Conservation (phyloP, 2,888 invertebrate genomes). For the Eutolmus rufibarbis region DNA sequence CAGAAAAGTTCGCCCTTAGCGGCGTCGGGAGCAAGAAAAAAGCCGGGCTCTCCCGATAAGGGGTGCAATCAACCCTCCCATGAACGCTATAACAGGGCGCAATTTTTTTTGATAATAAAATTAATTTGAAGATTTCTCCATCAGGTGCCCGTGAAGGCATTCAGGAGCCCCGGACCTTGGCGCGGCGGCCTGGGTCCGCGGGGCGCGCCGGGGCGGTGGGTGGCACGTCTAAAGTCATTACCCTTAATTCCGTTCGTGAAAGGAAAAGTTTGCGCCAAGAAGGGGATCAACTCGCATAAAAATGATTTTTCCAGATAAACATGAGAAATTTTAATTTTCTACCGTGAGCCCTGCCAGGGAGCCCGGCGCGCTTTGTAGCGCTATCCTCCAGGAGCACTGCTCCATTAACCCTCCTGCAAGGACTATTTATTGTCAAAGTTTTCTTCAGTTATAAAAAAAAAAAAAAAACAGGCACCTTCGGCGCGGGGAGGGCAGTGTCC, state of each 20-base stretch:
- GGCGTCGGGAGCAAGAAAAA: background rate
- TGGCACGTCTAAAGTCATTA: constrained; percentile 32
- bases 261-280: constrained; percentile 19
- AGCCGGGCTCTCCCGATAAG: background rate
- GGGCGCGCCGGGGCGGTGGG: background rate
- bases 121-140: constrained; percentile 40
- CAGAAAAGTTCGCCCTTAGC: constrained; percentile 25
- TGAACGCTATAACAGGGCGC: background rate
- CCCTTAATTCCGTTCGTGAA: constrained; percentile 33
- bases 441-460: constrained; percentile 31
- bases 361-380: background rate
- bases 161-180: background rate
- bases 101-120: constrained; percentile 27
- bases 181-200: background rate
- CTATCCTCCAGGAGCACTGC: background rate
- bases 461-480: too few species aligned
- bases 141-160: constrained; percentile 22
- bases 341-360: background rate
- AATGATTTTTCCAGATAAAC: constrained; percentile 37
- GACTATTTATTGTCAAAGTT: constrained; percentile 42
- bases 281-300: constrained; percentile 36
- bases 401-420: constrained; percentile 40
- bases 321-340: constrained; percentile 38
- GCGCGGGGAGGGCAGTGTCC: background rate
- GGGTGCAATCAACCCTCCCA: constrained; percentile 18